Percentiles rank a stretch among this genome's conserved stretches.
Evolutionary conservation across 2,888 invertebrate genomes (phyloP).

Genomic region (Catocala nupta): DNA sequence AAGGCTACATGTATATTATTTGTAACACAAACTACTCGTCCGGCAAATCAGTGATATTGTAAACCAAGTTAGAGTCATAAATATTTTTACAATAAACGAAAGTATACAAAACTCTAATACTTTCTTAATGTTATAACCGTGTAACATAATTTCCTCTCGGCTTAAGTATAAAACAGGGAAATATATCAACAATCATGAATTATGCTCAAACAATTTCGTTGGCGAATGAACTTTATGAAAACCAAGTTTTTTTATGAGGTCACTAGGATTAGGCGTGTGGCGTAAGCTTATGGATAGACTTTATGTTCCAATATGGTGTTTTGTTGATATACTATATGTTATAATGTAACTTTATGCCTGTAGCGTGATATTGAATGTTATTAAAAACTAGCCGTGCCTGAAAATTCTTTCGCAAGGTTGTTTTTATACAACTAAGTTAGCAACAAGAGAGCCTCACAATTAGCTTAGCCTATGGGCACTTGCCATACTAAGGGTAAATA

Average conservation of each 20-base stretch:
- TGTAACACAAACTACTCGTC: no score
- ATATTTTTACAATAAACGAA: background rate
- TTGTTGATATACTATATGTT: conserved; percentile 4
- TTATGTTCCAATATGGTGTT: conserved; percentile 3
- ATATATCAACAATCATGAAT: conserved; percentile 34
- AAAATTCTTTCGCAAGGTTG: no score
- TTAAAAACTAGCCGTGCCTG: no score
- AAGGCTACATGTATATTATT: no score
- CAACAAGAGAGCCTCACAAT: no score
- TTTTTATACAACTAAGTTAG: no score
- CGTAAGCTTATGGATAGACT: conserved; percentile 3
- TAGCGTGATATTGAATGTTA: background rate
- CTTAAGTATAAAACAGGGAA: conserved; percentile 12
- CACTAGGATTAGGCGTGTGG: conserved; percentile 23
- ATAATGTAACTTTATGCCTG: background rate
- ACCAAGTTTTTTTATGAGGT: conserved; percentile 35
- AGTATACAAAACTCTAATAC: conserved; percentile 32
- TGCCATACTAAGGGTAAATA: no score
- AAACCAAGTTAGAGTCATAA: background rate
- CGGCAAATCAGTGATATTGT: no score
- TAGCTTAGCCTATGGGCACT: no score
- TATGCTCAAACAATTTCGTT: conserved; percentile 41
- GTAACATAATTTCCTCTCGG: conserved; percentile 27
- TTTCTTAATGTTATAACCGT: conserved; percentile 23
- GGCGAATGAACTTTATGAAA: conserved; percentile 35